Base-by-base conservation (phyloP, 2,113 vertebrate species). In the Esox niger region DNA sequence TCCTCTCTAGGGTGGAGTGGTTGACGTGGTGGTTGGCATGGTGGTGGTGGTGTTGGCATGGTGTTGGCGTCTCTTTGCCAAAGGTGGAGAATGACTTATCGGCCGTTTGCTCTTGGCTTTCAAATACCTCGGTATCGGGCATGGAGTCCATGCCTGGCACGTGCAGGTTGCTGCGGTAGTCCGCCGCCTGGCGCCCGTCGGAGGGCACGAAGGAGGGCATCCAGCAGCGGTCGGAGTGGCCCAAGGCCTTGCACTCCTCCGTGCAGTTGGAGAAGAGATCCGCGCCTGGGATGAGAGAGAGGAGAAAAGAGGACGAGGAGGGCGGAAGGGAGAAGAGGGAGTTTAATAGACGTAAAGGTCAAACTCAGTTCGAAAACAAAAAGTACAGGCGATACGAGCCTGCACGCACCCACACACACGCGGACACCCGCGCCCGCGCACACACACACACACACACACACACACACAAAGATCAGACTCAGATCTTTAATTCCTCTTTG, bases 241-340 rank as follows among this genome's bases (percentile, higher is more conserved):
- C 97, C 82, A 99, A 90, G 3, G 96, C 97, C 91, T 98, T 99
- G 84, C 97, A 99, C 88, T 99, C 97, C 87, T 98, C 96, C 0
- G 97, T 99, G 91, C 97, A 99, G 87, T 99, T 99, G 76, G 96
- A 98, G 90, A 98, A 99, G 76, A 99, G 93, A 86, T 99, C 97
- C 71, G 95, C 91, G 59, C 95, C 97, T 98, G 77, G 11, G 52
- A 74, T 27, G 38, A 38, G 27, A 76, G 82, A 49, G 88, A 81
- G 85, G 66, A 77, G 73, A 58, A 74, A n/a, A 84, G 63, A 79
- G 74, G 75, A 64, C 82, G 68, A 76, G 68, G 84, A 63, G 25
- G 33, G 17, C 52, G 60, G 52, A 63, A 35, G 66, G 21, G 63
- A 56, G 64, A 38, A 56, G 30, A 63, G 30, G 5, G 15, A 69